Evolutionary conservation across 37 sponge, comb jelly and placozoan species (phyloP), one percentile per base, ranked within the genome.

Genomic region (Chondrilla cf. caribensis): DNA sequence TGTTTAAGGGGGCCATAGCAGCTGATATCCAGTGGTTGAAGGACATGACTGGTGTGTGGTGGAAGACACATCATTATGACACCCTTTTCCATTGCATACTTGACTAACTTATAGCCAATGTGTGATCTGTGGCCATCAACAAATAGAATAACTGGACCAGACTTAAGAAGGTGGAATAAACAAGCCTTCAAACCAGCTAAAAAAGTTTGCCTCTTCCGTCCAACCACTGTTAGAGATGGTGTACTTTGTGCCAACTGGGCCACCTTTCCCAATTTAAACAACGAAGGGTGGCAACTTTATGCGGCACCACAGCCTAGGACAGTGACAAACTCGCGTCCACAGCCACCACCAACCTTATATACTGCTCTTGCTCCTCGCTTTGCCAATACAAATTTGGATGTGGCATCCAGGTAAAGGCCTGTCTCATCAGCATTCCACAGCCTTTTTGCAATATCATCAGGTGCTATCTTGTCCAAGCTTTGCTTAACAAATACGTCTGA

Each of bases 121-220:
- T 90, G 84, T 28, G 84, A 86, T 41, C 81, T 71, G 68, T 90
- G 86, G n/a, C 90, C 90, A 90, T 90, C 90, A 79, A 90, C 39
- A 60, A 90, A 78, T 26, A 90, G 84, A 3, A 86, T 38, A 7
- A 82, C 80, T 24, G 90, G 86, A 28, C 37, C 54, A 11, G 58
- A 64, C n/a, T 22, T 18, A 17, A 58, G 42, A 25, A 68, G 44
- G 60, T 64, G 83, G 86, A 6, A 85, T 54, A 39, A 89, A 82
- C n/a, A 65, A 22, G 1, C 84, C 67, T 28, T 71, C n/a, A 43
- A 89, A 84, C 89, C 89, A 89, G 38, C 68, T 41, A 17, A 77
- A 84, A 89, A n/a, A n/a, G n/a, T n/a, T n/a, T n/a, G 60, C 73
- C 81, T 15, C n/a, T 81, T 15, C 41, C 68, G 32, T 89, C 90